These are phyloP conservation scores for Phymastichus coffea DNA, from an alignment of 1,140 invertebrate species.

Conservation along the genomic window DNA sequence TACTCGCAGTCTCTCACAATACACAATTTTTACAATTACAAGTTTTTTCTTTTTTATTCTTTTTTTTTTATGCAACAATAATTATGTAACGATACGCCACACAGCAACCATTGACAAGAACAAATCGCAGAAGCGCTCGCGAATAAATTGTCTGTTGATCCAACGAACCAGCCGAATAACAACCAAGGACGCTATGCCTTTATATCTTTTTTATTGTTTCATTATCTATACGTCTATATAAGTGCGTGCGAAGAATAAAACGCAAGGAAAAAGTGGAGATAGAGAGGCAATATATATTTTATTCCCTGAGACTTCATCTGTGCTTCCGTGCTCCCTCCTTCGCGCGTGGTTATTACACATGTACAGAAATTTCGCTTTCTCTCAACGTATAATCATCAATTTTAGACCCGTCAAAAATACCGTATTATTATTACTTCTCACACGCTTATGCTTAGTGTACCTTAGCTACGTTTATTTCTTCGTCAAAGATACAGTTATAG, in stretches of 20 bases:
- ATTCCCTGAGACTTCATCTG: conserved; percentile 30
- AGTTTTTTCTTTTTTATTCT: too few relatives aligned
- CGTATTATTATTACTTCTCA: too few relatives aligned
- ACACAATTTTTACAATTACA: too few relatives aligned
- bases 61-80: too few relatives aligned
- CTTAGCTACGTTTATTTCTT: not conserved
- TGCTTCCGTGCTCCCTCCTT: conserved; percentile 23
- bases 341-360: too few relatives aligned
- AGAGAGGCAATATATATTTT: not conserved
- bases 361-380: conserved; percentile 18
- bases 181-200: conserved; percentile 11
- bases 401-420: not conserved
- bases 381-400: not conserved
- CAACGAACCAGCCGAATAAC: conserved; percentile 47
- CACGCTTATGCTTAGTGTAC: not conserved
- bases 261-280: not conserved
- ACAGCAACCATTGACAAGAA: too few relatives aligned
- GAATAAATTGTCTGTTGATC: conserved; percentile 38
- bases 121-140: conserved; percentile 17
- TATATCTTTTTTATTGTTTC: too few relatives aligned
- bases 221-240: too few relatives aligned
- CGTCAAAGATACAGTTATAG: conserved; percentile 6
- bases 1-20: too few relatives aligned
- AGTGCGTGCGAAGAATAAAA: too few relatives aligned
- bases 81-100: too few relatives aligned